Evolutionary conservation across 2,888 invertebrate species (phyloP).

Genomic region (Azorinus chamasolen): DNA sequence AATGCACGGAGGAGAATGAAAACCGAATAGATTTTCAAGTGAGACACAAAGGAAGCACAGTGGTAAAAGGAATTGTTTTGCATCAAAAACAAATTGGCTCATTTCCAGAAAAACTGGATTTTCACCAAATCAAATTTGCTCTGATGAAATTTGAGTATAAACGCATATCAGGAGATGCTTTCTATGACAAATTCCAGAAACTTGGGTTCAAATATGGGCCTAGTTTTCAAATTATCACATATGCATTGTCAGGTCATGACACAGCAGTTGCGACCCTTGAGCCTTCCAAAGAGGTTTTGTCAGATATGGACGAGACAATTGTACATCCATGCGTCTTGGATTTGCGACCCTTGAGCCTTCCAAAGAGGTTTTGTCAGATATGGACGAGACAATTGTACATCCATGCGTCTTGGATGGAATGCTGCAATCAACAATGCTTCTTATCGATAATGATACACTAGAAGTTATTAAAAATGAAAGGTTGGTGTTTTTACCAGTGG

Average conservation of each 20-base stretch:
- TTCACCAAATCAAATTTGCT: too few relatives aligned
- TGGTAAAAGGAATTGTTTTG: neutral
- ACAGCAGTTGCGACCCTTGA: neutral
- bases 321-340: slow-evolving; percentile 5
- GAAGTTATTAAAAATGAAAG: neutral
- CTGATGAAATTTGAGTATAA: too few relatives aligned
- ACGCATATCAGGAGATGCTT: neutral
- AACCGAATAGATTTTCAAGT: too few relatives aligned
- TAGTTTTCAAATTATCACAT: neutral
- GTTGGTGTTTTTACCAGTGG: neutral
- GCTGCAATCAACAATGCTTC: slow-evolving; percentile 6
- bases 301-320: neutral
- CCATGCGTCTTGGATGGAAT: slow-evolving; percentile 9
- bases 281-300: neutral
- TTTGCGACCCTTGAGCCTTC: neutral
- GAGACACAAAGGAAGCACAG: neutral
- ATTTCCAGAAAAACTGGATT: neutral
- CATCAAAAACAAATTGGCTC: too few relatives aligned
- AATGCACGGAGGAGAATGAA: too few relatives aligned
- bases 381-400: neutral
- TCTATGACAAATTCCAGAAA: neutral
- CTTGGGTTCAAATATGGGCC: slow-evolving; percentile 3
- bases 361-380: neutral
- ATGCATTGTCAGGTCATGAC: neutral
- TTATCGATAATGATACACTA: neutral